Percentiles rank a stretch among this genome's conserved stretches.
phyloP scores from a whole-genome alignment of 2,888 invertebrate genomes.

The Octodonta nipae region DNA sequence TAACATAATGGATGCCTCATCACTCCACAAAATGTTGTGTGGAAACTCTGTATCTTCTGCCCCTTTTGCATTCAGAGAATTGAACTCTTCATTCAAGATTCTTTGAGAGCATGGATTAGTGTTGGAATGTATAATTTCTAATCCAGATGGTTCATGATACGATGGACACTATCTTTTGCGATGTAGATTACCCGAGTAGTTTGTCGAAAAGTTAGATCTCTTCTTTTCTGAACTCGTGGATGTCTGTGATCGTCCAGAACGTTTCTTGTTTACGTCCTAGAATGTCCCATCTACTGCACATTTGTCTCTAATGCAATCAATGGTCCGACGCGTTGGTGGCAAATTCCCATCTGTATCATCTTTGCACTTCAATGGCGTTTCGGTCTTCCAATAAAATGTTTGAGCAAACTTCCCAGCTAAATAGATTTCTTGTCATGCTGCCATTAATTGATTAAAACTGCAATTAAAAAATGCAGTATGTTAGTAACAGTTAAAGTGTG shows the following conservation, averaged over 20 bases:
- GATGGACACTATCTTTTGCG: constrained; percentile 1
- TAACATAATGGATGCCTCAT: neutral
- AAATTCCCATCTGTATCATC: no score
- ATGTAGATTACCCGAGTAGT: constrained; percentile 1
- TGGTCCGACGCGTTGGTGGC: neutral
- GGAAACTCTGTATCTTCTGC: neutral
- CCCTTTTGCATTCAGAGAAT: neutral
- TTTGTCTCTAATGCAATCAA: no score
- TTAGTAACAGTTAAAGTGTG: constrained; percentile 1
- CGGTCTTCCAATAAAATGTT: no score
- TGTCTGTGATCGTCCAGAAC: neutral
- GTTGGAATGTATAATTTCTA: neutral
- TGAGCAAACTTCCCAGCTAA: no score
- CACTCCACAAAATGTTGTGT: neutral
- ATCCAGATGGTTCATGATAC: constrained; percentile 1
- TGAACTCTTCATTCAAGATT: neutral
- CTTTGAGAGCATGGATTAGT: constrained; percentile 1
- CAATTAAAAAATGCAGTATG: neutral
- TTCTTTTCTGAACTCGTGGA: neutral
- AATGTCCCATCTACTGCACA: no score
- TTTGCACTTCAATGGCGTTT: no score
- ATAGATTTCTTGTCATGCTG: no score
- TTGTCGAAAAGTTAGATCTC: neutral
- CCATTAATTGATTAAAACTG: no score
- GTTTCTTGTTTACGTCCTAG: constrained; percentile 1